phyloP scores from a whole-genome alignment of 1,140 invertebrate genomes.

The Drosophila nebulosa region DNA sequence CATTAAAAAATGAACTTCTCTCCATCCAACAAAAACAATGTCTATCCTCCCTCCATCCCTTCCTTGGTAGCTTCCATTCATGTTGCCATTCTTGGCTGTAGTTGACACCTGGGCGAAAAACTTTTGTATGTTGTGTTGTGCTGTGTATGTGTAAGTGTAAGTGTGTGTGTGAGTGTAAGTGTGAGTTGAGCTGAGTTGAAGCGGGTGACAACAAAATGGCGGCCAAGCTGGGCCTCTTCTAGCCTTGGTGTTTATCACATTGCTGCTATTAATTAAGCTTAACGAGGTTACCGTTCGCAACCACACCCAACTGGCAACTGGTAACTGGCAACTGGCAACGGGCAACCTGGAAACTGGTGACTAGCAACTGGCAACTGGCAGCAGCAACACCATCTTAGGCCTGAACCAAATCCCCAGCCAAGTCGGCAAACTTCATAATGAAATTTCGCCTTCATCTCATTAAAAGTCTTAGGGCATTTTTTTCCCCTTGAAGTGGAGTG shows the following conservation, averaged over 20 bases:
- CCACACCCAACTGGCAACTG: constrained; percentile 48
- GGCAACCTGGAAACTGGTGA: background rate
- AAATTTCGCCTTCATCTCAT: constrained; percentile 81
- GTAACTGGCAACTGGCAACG: background rate
- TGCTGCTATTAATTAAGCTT: constrained; percentile 81
- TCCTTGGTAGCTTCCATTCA: background rate
- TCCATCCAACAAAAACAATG: background rate
- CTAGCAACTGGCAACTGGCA: background rate
- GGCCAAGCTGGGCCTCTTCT: constrained; percentile 38
- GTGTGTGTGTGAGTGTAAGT: constrained; percentile 1
- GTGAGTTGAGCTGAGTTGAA: background rate
- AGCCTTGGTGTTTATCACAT: constrained; percentile 79
- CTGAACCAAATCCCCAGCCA: constrained; percentile 46
- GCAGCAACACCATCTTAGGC: constrained; percentile 36
- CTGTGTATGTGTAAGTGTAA: background rate
- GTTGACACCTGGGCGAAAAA: constrained; percentile 68
- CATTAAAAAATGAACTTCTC: constrained; percentile 64
- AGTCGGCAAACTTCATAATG: constrained; percentile 70
- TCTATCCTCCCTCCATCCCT: background rate
- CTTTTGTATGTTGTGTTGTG: constrained; percentile 18
- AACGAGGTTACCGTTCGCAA: constrained; percentile 80
- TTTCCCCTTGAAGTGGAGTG: constrained; percentile 20
- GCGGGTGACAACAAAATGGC: constrained; percentile 58
- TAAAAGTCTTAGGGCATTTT: constrained; percentile 74
- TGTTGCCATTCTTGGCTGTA: constrained; percentile 42